Evolutionary conservation across 1,140 invertebrate species (phyloP).

Genomic region (Chrysoperla carnea): DNA sequence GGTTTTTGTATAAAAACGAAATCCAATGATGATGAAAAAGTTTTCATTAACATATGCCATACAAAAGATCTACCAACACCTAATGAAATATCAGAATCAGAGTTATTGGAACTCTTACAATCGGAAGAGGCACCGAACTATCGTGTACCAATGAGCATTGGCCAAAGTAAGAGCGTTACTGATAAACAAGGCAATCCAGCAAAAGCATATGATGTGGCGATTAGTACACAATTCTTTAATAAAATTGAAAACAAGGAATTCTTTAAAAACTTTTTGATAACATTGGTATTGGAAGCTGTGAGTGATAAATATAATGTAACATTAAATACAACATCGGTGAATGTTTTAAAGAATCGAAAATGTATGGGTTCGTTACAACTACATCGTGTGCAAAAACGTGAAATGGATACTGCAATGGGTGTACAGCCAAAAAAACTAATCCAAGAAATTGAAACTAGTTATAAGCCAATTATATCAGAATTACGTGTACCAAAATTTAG

Average conservation of each 20-base stretch:
- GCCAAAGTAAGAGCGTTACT: constrained; percentile 51
- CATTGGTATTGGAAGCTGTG: constrained; percentile 53
- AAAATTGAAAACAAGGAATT: constrained; percentile 46
- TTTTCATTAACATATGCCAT: constrained; percentile 66
- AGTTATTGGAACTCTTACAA: constrained; percentile 49
- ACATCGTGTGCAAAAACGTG: constrained; percentile 50
- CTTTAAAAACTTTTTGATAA: constrained; percentile 58
- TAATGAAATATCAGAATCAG: constrained; percentile 57
- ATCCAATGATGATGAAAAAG: constrained; percentile 46
- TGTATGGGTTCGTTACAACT: constrained; percentile 50
- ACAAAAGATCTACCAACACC: constrained; percentile 60
- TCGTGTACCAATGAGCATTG: constrained; percentile 76
- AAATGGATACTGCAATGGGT: constrained; percentile 29
- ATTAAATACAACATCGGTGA: constrained; percentile 37
- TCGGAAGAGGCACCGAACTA: constrained; percentile 52
- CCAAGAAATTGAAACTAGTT: constrained; percentile 3
- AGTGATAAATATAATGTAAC: constrained; percentile 54
- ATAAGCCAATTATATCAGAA: constrained; percentile 3
- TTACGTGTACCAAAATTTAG: constrained; percentile 20
- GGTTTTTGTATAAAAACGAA: constrained; percentile 65
- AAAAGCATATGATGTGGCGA: constrained; percentile 57
- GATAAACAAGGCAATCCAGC: constrained; percentile 58
- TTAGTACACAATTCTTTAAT: constrained; percentile 51
- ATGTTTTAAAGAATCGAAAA: constrained; percentile 38
- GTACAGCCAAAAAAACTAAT: constrained; percentile 8